Conservation (phyloP, 1,140 invertebrate species). For the Manduca sexta region DNA sequence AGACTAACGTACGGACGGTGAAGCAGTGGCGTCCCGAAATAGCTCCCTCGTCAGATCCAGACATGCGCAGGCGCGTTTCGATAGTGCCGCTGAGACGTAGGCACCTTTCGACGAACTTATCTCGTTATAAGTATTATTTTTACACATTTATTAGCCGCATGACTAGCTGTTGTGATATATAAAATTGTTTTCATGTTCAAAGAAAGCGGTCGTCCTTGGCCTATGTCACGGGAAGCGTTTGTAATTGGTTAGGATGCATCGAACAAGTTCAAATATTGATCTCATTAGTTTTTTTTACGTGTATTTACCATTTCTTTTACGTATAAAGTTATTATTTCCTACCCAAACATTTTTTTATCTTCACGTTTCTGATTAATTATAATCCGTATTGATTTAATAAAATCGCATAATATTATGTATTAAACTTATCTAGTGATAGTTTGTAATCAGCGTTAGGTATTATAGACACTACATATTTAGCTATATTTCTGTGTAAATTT, state of each 20-base stretch:
- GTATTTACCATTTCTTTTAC: no score
- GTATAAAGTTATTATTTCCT: no score
- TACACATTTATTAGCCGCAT: conserved; percentile 42
- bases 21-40: conserved; percentile 50
- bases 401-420: no score
- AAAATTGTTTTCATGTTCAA: background rate
- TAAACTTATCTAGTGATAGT: no score
- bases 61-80: conserved; percentile 42
- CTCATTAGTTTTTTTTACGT: no score
- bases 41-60: conserved; percentile 59
- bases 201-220: background rate
- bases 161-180: conserved; percentile 9
- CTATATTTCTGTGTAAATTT: no score
- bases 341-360: background rate
- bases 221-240: background rate
- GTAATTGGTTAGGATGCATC: no score
- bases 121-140: conserved; percentile 63
- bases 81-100: conserved; percentile 31
- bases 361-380: background rate
- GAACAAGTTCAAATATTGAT: no score
- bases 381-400: no score
- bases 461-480: no score
- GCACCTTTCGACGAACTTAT: conserved; percentile 38
- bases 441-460: no score
- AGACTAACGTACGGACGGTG: conserved; percentile 41